Conservation (phyloP, 2,797 vertebrate genomes). For the Jordanella pulchra region DNA sequence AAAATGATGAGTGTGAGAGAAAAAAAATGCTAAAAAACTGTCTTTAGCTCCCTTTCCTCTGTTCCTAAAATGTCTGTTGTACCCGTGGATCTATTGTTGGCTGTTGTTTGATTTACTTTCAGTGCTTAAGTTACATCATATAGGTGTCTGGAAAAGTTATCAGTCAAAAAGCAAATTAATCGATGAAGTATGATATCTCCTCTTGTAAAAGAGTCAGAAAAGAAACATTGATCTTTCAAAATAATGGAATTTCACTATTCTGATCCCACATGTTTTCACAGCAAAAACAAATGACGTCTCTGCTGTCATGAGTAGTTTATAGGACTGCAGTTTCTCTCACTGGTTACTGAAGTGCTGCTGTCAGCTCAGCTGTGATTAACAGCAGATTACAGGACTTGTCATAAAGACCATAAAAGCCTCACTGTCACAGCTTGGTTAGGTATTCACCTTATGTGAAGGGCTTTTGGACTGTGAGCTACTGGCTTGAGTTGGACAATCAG, state of each 20-base stretch:
- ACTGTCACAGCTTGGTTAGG: not conserved
- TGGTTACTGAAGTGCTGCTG: constrained; percentile 5
- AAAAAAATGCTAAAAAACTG: not conserved
- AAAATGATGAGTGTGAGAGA: not conserved
- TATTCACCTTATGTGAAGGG: not conserved
- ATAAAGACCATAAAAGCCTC: not conserved
- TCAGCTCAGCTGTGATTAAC: constrained; percentile 4
- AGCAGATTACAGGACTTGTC: constrained; percentile 5
- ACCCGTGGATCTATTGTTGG: not conserved
- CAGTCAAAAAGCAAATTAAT: constrained; percentile 1
- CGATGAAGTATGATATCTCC: not conserved
- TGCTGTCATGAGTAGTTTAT: not conserved
- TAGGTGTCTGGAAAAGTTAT: not conserved
- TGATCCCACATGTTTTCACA: not conserved
- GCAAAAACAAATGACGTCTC: not conserved
- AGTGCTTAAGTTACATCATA: constrained; percentile 3
- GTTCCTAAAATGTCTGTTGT: not conserved
- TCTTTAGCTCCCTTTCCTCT: not conserved
- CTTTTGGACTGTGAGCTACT: constrained; percentile 1
- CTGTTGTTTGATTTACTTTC: constrained; percentile 1
- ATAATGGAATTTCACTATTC: not conserved
- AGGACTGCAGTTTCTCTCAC: not conserved
- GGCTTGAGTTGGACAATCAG: constrained; percentile 6
- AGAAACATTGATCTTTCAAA: not conserved
- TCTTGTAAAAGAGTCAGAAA: not conserved